These are phyloP conservation scores for Semaprochilodus insignis DNA, from an alignment of 2,797 vertebrate species.

Conservation along the genomic window DNA sequence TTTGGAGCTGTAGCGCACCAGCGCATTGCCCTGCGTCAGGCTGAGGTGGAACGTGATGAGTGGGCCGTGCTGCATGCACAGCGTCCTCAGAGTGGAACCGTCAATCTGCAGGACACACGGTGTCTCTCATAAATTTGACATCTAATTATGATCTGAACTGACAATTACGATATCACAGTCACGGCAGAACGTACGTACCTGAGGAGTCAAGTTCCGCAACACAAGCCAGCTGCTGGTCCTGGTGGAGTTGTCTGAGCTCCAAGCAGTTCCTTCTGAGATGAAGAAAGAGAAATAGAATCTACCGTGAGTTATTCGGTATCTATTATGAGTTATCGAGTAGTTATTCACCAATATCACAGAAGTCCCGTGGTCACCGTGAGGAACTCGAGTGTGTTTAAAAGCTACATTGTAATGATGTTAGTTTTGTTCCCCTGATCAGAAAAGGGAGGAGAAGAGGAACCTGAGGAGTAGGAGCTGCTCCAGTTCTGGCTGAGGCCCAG, in stretches of 20 bases:
- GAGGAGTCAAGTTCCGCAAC: constrained; percentile 79
- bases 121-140: not conserved
- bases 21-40: constrained; percentile 96
- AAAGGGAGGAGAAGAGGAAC: constrained; percentile 57
- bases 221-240: constrained; percentile 90
- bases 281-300: not conserved
- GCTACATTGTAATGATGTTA: no score
- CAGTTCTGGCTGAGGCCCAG: constrained; percentile 75
- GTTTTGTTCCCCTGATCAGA: no score
- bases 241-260: constrained; percentile 80
- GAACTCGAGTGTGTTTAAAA: no score
- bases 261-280: constrained; percentile 25
- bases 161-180: not conserved
- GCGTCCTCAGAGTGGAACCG: constrained; percentile 93
- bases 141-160: not conserved
- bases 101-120: constrained; percentile 84
- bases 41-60: constrained; percentile 99
- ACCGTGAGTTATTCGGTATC: no score
- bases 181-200: not conserved
- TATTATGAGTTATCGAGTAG: no score
- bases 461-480: constrained; percentile 86
- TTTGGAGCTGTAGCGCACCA: constrained; percentile 98
- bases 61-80: constrained; percentile 97
- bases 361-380: no score
- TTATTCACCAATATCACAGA: no score